Evolutionary conservation across 37 sponge, comb jelly and placozoan genomes (phyloP).

Genomic region (Halichondria panicea): DNA sequence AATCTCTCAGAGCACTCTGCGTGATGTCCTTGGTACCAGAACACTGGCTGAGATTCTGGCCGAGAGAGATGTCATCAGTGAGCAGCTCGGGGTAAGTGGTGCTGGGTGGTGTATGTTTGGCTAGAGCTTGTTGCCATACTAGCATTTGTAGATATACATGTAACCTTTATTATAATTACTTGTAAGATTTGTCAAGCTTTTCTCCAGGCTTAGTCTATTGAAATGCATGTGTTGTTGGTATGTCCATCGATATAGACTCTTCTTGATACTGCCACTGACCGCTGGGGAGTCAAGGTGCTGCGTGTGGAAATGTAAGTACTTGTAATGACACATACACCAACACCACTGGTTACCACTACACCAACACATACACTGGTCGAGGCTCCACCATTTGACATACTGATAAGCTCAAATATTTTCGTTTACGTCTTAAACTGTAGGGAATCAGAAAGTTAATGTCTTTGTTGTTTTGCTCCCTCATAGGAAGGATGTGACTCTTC

Average conservation of each 20-base stretch:
- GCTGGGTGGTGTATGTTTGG: no score
- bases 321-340: conserved; percentile 56
- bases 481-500: conserved; percentile 92
- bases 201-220: not conserved
- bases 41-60: conserved; percentile 84
- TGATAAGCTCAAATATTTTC: no score
- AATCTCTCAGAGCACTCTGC: conserved; percentile 89
- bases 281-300: conserved; percentile 93
- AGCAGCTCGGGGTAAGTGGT: conserved; percentile 67
- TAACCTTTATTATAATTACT: no score
- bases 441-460: not conserved
- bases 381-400: no score
- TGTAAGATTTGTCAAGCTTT: no score
- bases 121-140: no score
- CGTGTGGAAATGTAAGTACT: conserved; percentile 81
- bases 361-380: not conserved
- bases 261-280: conserved; percentile 88
- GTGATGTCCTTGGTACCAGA: conserved; percentile 90
- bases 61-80: conserved; percentile 83
- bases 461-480: not conserved
- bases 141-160: no score
- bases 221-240: conserved; percentile 74
- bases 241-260: conserved; percentile 49
- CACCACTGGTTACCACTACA: not conserved
- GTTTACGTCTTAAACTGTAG: no score